Conservation (phyloP, 2,797 vertebrate genomes). For the Onychomys torridus region DNA sequence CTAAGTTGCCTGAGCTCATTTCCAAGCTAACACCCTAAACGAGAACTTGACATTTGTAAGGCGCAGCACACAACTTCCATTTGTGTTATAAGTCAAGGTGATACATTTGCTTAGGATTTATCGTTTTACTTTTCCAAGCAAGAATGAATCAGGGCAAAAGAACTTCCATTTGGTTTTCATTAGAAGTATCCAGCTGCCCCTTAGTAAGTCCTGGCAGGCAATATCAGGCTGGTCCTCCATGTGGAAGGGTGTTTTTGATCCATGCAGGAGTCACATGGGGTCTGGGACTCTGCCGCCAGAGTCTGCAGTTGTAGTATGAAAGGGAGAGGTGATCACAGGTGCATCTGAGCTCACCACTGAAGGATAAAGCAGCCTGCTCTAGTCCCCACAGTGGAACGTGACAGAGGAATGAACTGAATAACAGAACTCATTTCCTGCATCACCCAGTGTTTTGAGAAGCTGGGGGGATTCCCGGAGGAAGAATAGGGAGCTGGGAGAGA, state of each 20-base stretch:
- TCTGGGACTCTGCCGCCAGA: background rate
- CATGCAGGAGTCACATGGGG: rapidly evolving
- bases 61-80: background rate
- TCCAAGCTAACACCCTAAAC: background rate
- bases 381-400: background rate
- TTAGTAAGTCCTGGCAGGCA: background rate
- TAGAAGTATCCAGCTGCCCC: background rate
- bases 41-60: background rate
- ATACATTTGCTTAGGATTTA: background rate
- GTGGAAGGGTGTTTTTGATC: background rate
- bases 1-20: background rate
- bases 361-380: background rate
- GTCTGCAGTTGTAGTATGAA: background rate
- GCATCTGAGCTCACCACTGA: background rate
- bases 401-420: background rate
- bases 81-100: background rate
- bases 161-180: background rate
- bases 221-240: rapidly evolving
- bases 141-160: background rate
- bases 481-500: background rate
- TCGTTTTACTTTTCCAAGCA: background rate
- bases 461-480: background rate
- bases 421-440: background rate
- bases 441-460: background rate
- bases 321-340: background rate